Conservation (phyloP, 2,888 invertebrate species). For the Ptilodon capucinus region DNA sequence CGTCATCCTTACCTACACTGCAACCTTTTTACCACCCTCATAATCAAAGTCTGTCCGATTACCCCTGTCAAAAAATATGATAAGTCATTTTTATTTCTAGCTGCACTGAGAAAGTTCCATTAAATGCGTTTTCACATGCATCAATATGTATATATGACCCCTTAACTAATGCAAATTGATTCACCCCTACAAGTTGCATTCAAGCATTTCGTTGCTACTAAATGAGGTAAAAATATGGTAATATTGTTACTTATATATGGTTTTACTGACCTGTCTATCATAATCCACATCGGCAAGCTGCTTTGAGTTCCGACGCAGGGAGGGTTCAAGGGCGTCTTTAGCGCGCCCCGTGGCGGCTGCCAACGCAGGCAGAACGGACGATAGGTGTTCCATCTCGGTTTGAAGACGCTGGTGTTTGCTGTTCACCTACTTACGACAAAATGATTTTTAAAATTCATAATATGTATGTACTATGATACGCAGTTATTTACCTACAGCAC, state of each 20-base stretch:
- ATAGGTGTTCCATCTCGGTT: constrained; percentile 62
- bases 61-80: too few species aligned
- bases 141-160: neutral
- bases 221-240: too few species aligned
- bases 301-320: constrained; percentile 32
- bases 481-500: neutral
- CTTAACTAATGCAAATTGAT: neutral
- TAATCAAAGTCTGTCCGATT: too few species aligned
- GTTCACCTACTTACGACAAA: constrained; percentile 55
- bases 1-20: too few species aligned
- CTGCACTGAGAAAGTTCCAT: too few species aligned
- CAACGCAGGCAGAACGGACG: constrained; percentile 56
- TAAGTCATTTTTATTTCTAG: too few species aligned
- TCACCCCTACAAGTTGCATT: neutral
- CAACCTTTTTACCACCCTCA: too few species aligned
- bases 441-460: neutral
- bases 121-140: neutral
- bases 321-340: constrained; percentile 58
- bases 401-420: constrained; percentile 67
- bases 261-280: constrained; percentile 67
- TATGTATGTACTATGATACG: too few species aligned
- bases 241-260: too few species aligned
- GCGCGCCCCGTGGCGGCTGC: constrained; percentile 62
- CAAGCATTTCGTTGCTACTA: neutral
- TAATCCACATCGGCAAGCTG: constrained; percentile 54